phyloP scores from a whole-genome alignment of 2,113 vertebrate species.

The Urocynchramus pylzowi region DNA sequence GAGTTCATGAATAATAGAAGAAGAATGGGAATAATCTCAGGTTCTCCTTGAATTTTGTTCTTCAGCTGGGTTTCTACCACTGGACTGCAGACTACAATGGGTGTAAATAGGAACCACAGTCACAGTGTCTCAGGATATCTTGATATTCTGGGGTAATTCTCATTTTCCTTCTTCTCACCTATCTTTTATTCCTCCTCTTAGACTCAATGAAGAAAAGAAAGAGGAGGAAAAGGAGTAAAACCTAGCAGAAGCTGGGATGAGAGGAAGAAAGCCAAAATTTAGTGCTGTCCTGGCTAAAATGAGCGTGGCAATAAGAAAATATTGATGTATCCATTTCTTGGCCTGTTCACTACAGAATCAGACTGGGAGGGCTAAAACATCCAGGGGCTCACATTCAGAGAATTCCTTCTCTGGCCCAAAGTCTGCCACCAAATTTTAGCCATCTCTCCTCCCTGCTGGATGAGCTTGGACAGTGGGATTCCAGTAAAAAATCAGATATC shows the following conservation, averaged over 20 bases:
- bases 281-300: background rate
- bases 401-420: background rate
- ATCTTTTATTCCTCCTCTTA: background rate
- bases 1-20: background rate
- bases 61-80: background rate
- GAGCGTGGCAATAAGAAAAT: background rate
- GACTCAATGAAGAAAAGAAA: background rate
- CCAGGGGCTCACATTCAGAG: background rate
- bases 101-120: fast-evolving
- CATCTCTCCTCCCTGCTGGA: background rate
- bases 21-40: background rate
- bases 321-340: background rate
- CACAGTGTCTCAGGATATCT: too few species aligned
- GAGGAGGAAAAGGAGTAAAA: background rate
- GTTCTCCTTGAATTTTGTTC: background rate
- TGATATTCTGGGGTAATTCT: background rate
- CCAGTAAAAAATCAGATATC: background rate
- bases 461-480: background rate
- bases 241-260: background rate
- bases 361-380: background rate
- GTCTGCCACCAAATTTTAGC: background rate
- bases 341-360: background rate
- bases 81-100: fast-evolving
- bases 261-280: background rate
- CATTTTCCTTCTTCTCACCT: background rate